Evolutionary conservation across 1,140 invertebrate species (phyloP).

Genomic region (Sitophilus oryzae): DNA sequence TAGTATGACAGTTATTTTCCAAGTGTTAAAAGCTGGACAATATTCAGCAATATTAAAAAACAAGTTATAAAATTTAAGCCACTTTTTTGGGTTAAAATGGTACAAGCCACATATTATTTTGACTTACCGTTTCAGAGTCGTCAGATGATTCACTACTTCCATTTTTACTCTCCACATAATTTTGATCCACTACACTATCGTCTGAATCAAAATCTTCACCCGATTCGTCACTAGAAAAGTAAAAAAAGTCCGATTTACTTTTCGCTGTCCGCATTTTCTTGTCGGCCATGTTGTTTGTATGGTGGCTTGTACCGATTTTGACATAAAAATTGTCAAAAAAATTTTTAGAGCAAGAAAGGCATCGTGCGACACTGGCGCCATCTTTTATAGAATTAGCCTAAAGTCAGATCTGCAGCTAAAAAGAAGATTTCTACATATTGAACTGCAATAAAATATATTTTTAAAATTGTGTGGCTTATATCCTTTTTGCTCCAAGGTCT

Average conservation of each 20-base stretch:
- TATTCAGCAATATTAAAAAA: background rate
- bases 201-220: no score
- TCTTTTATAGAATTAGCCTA: background rate
- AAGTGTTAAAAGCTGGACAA: background rate
- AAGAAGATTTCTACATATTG: background rate
- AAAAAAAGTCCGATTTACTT: no score
- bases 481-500: no score
- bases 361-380: background rate
- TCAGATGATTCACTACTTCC: background rate
- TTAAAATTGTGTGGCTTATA: background rate
- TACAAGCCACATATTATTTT: constrained; percentile 1
- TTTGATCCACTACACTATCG: no score
- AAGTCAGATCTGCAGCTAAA: no score
- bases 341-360: background rate
- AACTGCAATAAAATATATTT: background rate
- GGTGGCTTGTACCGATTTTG: background rate
- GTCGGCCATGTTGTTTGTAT: background rate
- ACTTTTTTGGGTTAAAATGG: background rate
- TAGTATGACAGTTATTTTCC: background rate
- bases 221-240: no score
- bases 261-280: no score
- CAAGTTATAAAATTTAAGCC: background rate
- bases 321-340: no score
- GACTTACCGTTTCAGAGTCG: background rate
- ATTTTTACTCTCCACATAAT: background rate